Evolutionary conservation across 2,888 invertebrate species (phyloP), one percentile per base, ranked within the genome.

Genomic region (Phytoseiulus persimilis): DNA sequence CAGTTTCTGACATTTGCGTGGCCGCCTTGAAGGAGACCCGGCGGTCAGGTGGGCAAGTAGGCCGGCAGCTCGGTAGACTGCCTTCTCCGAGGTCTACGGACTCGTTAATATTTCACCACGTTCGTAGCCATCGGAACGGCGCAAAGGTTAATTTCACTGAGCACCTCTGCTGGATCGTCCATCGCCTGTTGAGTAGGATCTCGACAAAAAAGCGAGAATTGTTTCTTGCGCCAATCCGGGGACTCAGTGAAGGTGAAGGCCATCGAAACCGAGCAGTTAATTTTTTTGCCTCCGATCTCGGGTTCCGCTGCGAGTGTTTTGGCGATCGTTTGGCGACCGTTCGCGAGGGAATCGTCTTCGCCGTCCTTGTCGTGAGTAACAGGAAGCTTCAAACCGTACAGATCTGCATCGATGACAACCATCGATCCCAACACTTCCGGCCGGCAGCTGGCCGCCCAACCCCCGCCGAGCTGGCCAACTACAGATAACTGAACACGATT

Each of bases 31-130:
- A 18, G 33, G 5, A 23, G 9, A 9, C 87, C 18, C 5, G 32
- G 45, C n/a, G 39, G 32, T n/a, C 87, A 65, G 65, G 65, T 65
- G 18, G 28, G 65, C 65, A 65, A 65, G 65, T 23, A 28, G 18
- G 65, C 65, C 23, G 18, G 65, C 65, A 23, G 65, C 65, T 28
- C 1, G 65, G 65, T 65, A 65, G 65, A 65, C 65, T 65, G 65
- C 39, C 39, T 39, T 39, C 9, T 39, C 9, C 65, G 65, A 65
- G 65, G 65, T 65, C 65, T 65, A 65, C 65, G 33, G 6, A 45
- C 87, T 87, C 87, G 87, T 87, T 87, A 87, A 87, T 87, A 87
- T 87, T 87, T 87, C 87, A 87, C 32, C 87, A 33, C 87, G 87
- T 33, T 32, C 33, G 87, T n/a, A 33, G 9, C 39, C 87, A 87